Percentiles rank a stretch among this genome's conserved stretches.
Evolutionary conservation across 2,888 invertebrate species (phyloP).

Genomic region (Xylota segnis): DNA sequence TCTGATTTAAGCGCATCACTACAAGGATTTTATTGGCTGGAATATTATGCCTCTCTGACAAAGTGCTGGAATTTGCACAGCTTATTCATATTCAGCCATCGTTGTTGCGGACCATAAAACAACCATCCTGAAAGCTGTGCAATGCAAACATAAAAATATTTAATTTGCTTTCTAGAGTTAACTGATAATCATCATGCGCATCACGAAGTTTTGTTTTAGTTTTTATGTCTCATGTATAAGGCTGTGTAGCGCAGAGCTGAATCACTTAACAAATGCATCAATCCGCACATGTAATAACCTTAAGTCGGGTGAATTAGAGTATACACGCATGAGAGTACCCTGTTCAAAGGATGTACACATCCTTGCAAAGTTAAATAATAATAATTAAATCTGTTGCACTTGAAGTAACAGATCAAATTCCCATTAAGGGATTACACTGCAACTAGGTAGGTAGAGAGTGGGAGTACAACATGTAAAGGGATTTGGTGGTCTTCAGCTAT

Average conservation of each 20-base stretch:
- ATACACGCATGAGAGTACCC: neutral
- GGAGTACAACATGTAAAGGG: neutral
- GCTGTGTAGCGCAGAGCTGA: neutral
- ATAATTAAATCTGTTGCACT: slow-evolving; percentile 16
- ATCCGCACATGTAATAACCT: slow-evolving; percentile 20
- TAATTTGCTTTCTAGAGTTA: slow-evolving; percentile 6
- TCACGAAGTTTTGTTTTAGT: slow-evolving; percentile 3
- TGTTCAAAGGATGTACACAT: neutral
- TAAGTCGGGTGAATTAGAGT: slow-evolving; percentile 9
- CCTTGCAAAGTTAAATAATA: neutral
- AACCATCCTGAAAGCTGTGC: slow-evolving; percentile 4
- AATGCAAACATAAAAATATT: neutral
- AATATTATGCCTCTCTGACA: neutral
- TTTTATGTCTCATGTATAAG: neutral
- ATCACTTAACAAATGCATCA: slow-evolving; percentile 1
- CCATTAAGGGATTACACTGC: slow-evolving; percentile 12
- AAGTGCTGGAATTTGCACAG: neutral
- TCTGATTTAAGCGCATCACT: slow-evolving; percentile 27
- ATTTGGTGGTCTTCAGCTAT: neutral
- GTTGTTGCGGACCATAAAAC: slow-evolving; percentile 16
- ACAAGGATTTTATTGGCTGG: slow-evolving; percentile 21
- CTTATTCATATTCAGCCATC: slow-evolving; percentile 20
- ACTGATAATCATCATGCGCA: slow-evolving; percentile 6
- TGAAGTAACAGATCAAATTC: slow-evolving; percentile 16
- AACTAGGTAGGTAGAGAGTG: neutral